These are phyloP conservation scores for Fragum fragum DNA, from an alignment of 2,888 invertebrate genomes.

Conservation along the genomic window DNA sequence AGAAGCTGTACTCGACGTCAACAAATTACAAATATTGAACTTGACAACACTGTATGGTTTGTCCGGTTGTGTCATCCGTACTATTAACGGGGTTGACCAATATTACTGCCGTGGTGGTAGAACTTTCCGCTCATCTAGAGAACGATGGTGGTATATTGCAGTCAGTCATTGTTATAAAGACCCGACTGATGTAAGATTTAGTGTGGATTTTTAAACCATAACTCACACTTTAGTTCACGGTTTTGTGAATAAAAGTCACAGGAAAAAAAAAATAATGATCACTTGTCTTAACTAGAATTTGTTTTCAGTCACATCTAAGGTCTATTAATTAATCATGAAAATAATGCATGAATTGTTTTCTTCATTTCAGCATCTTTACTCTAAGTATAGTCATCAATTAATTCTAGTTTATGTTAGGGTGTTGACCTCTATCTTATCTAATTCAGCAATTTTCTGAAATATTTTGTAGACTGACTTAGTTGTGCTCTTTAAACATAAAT, in stretches of 20 bases:
- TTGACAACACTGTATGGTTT: conserved; percentile 88
- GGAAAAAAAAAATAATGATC: too few relatives aligned
- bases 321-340: too few relatives aligned
- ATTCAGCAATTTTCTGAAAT: too few relatives aligned
- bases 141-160: conserved; percentile 98
- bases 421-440: too few relatives aligned
- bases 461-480: too few relatives aligned
- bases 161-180: conserved; percentile 91
- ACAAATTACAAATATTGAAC: conserved; percentile 93
- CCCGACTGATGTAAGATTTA: conserved; percentile 32
- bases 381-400: too few relatives aligned
- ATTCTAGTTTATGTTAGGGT: too few relatives aligned
- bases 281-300: too few relatives aligned
- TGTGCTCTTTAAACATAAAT: too few relatives aligned
- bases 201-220: neutral
- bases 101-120: conserved; percentile 86
- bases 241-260: neutral
- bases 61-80: conserved; percentile 76
- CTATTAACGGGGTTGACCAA: conserved; percentile 61
- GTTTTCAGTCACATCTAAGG: too few relatives aligned
- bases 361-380: too few relatives aligned
- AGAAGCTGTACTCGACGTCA: conserved; percentile 90
- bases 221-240: neutral
- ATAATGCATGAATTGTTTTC: too few relatives aligned
- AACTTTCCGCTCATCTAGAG: conserved; percentile 93